A percentile compares a stretch with the other conserved stretches of the same genome.
Conservation (phyloP, 1,140 invertebrate species). For the Meteorus sp. region DNA sequence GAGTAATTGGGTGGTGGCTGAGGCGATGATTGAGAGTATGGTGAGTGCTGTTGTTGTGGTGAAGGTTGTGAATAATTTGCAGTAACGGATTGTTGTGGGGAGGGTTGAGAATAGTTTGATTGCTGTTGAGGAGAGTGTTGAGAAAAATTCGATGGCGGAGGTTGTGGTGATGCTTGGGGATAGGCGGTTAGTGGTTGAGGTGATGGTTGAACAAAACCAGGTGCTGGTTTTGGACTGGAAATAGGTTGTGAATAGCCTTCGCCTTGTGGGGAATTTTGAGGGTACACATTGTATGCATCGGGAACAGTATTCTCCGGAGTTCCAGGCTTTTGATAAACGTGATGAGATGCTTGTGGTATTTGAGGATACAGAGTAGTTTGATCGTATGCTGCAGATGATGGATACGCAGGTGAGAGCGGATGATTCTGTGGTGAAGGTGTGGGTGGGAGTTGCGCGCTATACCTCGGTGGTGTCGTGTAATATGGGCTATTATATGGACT, state of each 20-base stretch:
- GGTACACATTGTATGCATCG: constrained; percentile 29
- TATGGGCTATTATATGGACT: constrained; percentile 57
- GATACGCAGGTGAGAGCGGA: constrained; percentile 52
- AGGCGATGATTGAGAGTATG: constrained; percentile 45
- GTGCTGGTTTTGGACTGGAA: constrained; percentile 33
- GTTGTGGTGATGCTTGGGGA: constrained; percentile 42
- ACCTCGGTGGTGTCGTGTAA: constrained; percentile 54
- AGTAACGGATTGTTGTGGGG: constrained; percentile 43
- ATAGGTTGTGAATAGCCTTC: constrained; percentile 24
- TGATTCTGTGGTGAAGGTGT: constrained; percentile 56
- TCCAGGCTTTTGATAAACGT: constrained; percentile 41
- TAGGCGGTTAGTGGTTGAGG: constrained; percentile 33
- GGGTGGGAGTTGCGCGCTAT: constrained; percentile 53
- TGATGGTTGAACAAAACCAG: constrained; percentile 36
- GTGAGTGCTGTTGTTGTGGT: constrained; percentile 33
- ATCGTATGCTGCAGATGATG: constrained; percentile 47
- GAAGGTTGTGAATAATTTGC: constrained; percentile 40
- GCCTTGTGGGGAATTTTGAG: constrained; percentile 28
- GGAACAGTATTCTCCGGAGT: constrained; percentile 36
- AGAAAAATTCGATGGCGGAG: constrained; percentile 39
- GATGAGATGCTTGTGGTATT: constrained; percentile 37
- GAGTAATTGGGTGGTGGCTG: constrained; percentile 42
- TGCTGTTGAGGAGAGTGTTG: constrained; percentile 41
- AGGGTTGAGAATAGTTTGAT: constrained; percentile 46
- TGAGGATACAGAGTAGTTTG: constrained; percentile 45